Evolutionary conservation across 2,797 vertebrate species (phyloP).

Genomic region (Babyrousa celebensis): DNA sequence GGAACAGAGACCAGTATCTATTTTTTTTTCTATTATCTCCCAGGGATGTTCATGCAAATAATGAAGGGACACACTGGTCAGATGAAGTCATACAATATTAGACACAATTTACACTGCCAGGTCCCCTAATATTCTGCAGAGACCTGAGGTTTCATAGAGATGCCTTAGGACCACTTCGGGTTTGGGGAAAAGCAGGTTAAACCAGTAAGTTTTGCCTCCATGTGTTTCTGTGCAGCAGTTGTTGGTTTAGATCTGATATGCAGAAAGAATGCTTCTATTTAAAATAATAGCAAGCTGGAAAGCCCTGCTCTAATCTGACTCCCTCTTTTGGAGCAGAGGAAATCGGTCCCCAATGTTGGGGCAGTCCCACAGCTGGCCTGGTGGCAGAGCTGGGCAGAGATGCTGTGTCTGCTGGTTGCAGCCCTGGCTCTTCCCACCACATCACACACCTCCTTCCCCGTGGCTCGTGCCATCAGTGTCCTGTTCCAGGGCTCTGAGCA

Average conservation of each 20-base stretch:
- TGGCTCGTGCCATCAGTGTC: background rate
- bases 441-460: background rate
- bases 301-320: background rate
- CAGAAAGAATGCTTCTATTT: slow-evolving; percentile 40
- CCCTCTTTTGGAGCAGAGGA: background rate
- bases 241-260: slow-evolving; percentile 8
- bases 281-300: background rate
- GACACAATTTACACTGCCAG: background rate
- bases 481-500: background rate
- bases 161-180: background rate
- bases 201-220: background rate
- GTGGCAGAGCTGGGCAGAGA: background rate
- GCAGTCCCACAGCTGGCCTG: background rate
- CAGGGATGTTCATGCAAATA: background rate
- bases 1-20: background rate
- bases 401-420: fast-evolving
- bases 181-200: background rate
- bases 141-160: background rate
- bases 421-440: background rate
- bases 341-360: background rate
- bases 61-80: background rate
- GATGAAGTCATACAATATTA: background rate
- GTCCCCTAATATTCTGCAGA: background rate
- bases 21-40: background rate
- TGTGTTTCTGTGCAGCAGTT: background rate